These are phyloP conservation scores for Dendropsophus ebraccatus DNA, from an alignment of 2,113 vertebrate genomes.

Conservation along the genomic window DNA sequence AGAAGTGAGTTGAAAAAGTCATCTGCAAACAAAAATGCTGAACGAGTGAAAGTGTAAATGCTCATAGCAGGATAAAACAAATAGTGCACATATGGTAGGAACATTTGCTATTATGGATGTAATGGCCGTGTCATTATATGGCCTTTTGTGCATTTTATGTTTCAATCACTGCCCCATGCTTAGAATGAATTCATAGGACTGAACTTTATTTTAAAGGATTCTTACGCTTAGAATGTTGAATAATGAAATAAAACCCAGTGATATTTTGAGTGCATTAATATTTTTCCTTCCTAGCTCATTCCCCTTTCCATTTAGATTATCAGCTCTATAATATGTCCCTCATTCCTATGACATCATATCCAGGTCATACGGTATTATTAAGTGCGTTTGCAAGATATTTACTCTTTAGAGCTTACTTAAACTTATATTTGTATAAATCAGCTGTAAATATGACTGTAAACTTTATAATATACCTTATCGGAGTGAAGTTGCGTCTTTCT, in stretches of 20 bases:
- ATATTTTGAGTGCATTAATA: neutral
- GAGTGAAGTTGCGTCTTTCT: no score
- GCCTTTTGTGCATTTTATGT: neutral
- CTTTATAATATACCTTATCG: no score
- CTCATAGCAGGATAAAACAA: neutral
- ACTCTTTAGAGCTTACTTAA: no score
- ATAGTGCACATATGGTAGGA: constrained; percentile 18
- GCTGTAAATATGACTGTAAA: no score
- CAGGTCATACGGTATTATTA: neutral
- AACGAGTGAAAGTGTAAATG: constrained; percentile 22
- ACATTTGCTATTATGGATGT: neutral
- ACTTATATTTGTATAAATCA: no score
- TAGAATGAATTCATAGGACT: neutral
- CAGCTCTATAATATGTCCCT: neutral
- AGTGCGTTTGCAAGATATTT: no score
- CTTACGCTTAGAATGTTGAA: neutral
- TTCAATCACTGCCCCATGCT: neutral
- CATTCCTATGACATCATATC: neutral
- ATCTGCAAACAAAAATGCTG: constrained; percentile 57
- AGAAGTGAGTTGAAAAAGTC: constrained; percentile 61
- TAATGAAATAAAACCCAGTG: neutral
- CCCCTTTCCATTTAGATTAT: neutral
- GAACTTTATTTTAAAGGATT: neutral
- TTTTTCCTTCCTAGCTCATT: neutral
- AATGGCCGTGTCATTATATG: neutral